Base-by-base conservation (phyloP, 2,113 vertebrate genomes). In the Tupaia tana region DNA sequence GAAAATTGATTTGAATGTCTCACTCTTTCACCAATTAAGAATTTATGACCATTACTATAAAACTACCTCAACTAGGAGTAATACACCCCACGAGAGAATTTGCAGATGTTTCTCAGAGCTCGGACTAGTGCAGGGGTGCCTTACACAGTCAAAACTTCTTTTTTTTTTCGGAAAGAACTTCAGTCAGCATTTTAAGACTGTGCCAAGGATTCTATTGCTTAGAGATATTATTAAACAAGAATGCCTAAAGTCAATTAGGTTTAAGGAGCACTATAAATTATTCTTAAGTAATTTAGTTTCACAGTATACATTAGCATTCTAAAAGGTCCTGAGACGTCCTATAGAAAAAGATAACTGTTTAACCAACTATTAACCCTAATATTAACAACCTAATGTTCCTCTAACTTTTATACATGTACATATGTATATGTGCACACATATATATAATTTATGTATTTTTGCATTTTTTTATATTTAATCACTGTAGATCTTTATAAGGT, bases 1-100 rank as follows among this genome's bases (percentile, higher is more conserved):
- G 84, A 83, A 94, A 91, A 96, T 77, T 81, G 82, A 89, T 92
- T 96, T 80, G 67, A 59, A 96, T 92, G 95, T 94, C 71, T 64
- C 31, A 67, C 66, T 77, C 85, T 86, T 86, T 58, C 43, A 61
- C 86, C 34, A 83, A 34, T 90, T 85, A 86, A 86, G 64, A 91
- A 97, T 91, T 91, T 71, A 97, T 78, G 34, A 93, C n/a, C 75
- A 34, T 89, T 77, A 25, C 24, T 31, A 9, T n/a, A 52, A 86
- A 70, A 27, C 11, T 13, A 43, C 19, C 13, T 75, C 15, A 19
- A 54, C 31, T 43, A 67, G 34, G 11, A 87, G 14, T 82, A 63
- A 29, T 78, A 56, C 2, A 29, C 6, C 22, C 15, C 11, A 4
- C 69, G n/a, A 75, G 83, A 96, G 18, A 93, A 91, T 95, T 73